phyloP scores from a whole-genome alignment of 2,113 vertebrate genomes.

The Epinephelus lanceolatus region DNA sequence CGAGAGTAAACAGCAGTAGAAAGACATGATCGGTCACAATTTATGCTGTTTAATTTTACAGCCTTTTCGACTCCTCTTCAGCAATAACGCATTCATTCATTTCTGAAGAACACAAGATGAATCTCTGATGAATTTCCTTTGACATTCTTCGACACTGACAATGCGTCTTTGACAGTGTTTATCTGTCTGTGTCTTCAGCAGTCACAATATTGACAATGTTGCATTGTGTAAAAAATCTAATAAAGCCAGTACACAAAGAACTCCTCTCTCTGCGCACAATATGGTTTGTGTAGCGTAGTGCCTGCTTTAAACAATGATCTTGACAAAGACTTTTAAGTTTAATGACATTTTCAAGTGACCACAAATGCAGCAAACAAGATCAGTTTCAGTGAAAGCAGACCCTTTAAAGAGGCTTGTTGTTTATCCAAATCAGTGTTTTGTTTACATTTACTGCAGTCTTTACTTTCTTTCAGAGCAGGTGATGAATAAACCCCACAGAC shows the following conservation, averaged over 20 bases:
- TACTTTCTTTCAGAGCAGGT: neutral
- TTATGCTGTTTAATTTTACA: neutral
- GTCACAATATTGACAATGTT: conserved; percentile 56
- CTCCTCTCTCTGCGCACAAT: conserved; percentile 36
- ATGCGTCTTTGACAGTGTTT: conserved; percentile 47
- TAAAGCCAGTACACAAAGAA: conserved; percentile 37
- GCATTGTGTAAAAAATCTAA: conserved; percentile 57
- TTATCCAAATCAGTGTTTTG: conserved; percentile 12
- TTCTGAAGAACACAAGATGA: conserved; percentile 24
- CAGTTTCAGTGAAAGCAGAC: neutral
- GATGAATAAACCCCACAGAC: neutral
- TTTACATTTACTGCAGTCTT: neutral
- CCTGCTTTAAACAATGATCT: conserved; percentile 13
- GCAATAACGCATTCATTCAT: conserved; percentile 33
- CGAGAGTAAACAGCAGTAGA: neutral
- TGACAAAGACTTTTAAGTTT: conserved; percentile 12
- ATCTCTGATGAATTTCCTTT: conserved; percentile 33
- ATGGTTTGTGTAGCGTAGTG: conserved; percentile 28
- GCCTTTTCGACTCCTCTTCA: conserved; percentile 8
- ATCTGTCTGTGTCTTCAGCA: conserved; percentile 22
- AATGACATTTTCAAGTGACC: conserved; percentile 17
- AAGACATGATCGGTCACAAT: neutral
- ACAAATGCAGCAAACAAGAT: conserved; percentile 18
- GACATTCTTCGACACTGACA: conserved; percentile 38
- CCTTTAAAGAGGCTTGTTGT: neutral